Base-by-base conservation (phyloP, 2,797 vertebrate genomes). In the Ptychadena robeensis region DNA sequence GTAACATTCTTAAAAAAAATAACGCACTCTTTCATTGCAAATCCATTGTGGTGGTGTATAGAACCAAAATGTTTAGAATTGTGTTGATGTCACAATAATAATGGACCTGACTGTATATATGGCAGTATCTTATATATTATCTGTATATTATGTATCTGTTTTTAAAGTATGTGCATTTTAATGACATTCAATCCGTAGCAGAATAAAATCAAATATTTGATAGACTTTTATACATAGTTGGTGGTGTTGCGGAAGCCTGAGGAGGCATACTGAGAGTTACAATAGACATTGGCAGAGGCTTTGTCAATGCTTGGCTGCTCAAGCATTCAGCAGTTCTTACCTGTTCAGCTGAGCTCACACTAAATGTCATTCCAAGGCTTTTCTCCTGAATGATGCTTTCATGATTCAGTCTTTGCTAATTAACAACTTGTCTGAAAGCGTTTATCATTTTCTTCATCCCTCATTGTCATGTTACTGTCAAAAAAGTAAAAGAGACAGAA, bases 301-400 rank as follows among this genome's bases (percentile, higher is more conserved):
- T 70, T 69, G 73, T 61, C 38, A 67, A 69, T 64, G 65, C 81
- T 70, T 82, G 72, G 27, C 25, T 72, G 30, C 32, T 68, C 72
- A 68, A 74, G 80, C 63, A 25, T 81, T 72, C 27, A 63, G 14
- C 35, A 38, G 34, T n/a, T 66, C 32, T 61, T 18, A 40, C 64
- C 72, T 68, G 18, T 22, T 53, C n/a, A 57, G 66, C 44, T 31
- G 2, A 67, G 10, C 28, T 40, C 27, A 10, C 3, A 44, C 7
- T 27, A 18, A 1, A n/a, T 22, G 31, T 31, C 18, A 40, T n/a
- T 64, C 22, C 27, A 69, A 35, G 27, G 44, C 11, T 68, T 68
- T 44, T 53, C 27, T 59, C 11, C n/a, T 35, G 74, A 31, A 35
- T 57, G 28, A 25, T 31, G 35, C 48, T 57, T 61, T 61, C 59